Evolutionary conservation across 2,888 invertebrate species (phyloP), one percentile per base, ranked within the genome.

Genomic region (Corythucha ciliata): DNA sequence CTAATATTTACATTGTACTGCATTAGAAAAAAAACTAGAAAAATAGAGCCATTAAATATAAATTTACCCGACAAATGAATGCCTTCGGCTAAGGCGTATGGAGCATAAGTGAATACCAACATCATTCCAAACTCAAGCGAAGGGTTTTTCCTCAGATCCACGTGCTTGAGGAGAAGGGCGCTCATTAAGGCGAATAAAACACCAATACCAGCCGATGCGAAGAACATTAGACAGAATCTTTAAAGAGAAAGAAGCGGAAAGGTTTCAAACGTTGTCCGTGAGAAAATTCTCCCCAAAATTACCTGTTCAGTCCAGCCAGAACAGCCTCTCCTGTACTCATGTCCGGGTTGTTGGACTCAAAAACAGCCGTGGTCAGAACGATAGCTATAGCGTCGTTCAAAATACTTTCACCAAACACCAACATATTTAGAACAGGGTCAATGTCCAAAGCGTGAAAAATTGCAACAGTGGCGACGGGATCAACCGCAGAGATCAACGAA

Each of bases 361-460:
- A 72, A 3, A 87, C 83, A 3, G 88, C 85, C 59, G 92, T 91
- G 1, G 97, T 96, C 45, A 98, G 72, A 1, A 98, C 98, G 72
- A 99, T 98, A 22, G 97, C 87, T 54, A 98, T 91, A 25, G 97
- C 97, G 76, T 98, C 98, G 71, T 98, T 98, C 4, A 98, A 74
- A 64, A 94, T 91, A 62, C 90, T 90, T 67, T 88, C 87, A 8
- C 83, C 80, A 73, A 98, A 98, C 1, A 98, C 97, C 71, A 98
- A 82, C 97, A 99, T 99, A 73, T 98, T 97, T 1, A 98, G 74
- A 4, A 98, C 85, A 1, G 94, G 94, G 68, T 98, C 97, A 0
- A 96, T 90, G 69, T 98, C 89, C 22, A 97, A 72, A 2, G 96
- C 96, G 71, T 97, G 93, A 66, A 98, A 98, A 60, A 98, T 98